Conservation (phyloP, 2,888 invertebrate species). For the Athetis lepigone region DNA sequence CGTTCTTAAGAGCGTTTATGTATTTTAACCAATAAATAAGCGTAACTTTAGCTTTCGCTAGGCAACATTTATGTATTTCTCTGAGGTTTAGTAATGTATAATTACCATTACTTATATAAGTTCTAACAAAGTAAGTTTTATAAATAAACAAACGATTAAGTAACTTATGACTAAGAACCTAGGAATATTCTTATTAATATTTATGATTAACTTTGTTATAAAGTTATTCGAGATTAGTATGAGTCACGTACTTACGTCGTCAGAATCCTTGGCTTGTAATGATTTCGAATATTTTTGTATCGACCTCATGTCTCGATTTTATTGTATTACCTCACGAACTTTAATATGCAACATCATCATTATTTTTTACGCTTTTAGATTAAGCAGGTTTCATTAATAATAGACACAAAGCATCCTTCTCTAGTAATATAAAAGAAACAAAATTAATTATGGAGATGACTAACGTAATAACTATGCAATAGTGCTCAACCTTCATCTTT, state of each 20-base stretch:
- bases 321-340: slow-evolving; percentile 17
- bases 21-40: too few species aligned
- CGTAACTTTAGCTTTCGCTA: too few species aligned
- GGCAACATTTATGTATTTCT: too few species aligned
- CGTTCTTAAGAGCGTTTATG: too few species aligned
- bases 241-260: slow-evolving; percentile 64
- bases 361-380: slow-evolving; percentile 8
- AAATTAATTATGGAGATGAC: not conserved
- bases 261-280: slow-evolving; percentile 54
- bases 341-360: slow-evolving; percentile 3
- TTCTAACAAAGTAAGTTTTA: slow-evolving; percentile 14
- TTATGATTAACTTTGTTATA: slow-evolving; percentile 47
- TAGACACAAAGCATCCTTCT: not conserved
- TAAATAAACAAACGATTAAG: slow-evolving; percentile 7
- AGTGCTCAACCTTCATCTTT: not conserved
- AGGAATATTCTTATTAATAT: slow-evolving; percentile 48
- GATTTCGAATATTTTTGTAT: slow-evolving; percentile 45
- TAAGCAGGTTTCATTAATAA: slow-evolving; percentile 7
- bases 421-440: not conserved
- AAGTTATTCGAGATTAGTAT: slow-evolving; percentile 54
- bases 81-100: too few species aligned
- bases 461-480: not conserved
- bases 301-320: slow-evolving; percentile 33
- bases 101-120: too few species aligned
- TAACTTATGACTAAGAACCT: slow-evolving; percentile 42